These are phyloP conservation scores for Zootermopsis nevadensis DNA, from an alignment of 2,888 invertebrate genomes.

Conservation along the genomic window DNA sequence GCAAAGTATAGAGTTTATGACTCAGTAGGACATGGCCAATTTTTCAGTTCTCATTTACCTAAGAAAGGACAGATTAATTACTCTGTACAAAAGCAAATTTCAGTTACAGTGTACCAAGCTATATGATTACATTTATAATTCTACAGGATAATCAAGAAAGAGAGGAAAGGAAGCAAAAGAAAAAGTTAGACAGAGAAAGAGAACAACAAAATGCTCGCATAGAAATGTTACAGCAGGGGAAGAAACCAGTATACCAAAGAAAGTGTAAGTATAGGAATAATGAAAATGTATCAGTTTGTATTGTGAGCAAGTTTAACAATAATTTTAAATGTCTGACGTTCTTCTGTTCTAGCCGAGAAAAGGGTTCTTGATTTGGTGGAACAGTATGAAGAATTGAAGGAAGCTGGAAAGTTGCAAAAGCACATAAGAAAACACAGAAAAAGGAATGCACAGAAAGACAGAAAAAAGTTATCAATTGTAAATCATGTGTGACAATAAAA, in stretches of 20 bases:
- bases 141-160: slow-evolving; percentile 79
- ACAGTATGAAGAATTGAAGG: slow-evolving; percentile 84
- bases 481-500: background rate
- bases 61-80: too few relatives aligned
- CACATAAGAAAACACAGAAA: slow-evolving; percentile 85
- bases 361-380: slow-evolving; percentile 79
- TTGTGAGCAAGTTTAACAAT: background rate
- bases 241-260: slow-evolving; percentile 77
- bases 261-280: slow-evolving; percentile 70
- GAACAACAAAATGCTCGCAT: slow-evolving; percentile 69
- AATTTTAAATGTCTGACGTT: background rate
- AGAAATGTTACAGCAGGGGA: slow-evolving; percentile 73
- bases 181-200: slow-evolving; percentile 67
- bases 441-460: slow-evolving; percentile 70
- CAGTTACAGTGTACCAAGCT: too few relatives aligned
- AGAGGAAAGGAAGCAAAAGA: slow-evolving; percentile 70
- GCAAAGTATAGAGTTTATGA: too few relatives aligned
- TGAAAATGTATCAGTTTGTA: background rate
- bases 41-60: too few relatives aligned
- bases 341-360: slow-evolving; percentile 76
- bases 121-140: background rate
- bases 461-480: slow-evolving; percentile 55
- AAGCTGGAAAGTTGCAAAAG: slow-evolving; percentile 79
- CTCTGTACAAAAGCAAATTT: too few relatives aligned
- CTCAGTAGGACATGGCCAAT: too few relatives aligned